Base-by-base conservation (phyloP, 1,140 invertebrate genomes). In the Halictus rubicundus region DNA sequence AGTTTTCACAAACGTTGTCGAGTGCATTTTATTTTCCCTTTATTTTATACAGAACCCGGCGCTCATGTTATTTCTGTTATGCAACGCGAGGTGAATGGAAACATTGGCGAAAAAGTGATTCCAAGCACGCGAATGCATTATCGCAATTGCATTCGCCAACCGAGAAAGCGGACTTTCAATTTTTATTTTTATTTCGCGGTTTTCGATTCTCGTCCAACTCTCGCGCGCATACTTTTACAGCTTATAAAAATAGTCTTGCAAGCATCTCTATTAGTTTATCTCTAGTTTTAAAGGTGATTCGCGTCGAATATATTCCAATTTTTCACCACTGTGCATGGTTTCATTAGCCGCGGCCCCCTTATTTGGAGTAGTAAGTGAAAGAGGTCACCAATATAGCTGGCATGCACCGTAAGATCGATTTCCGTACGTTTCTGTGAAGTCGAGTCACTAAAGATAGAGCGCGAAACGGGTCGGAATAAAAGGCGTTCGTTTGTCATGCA, bases 281-380 rank as follows among this genome's bases (percentile, higher is more conserved):
- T n/a, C n/a, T n/a, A n/a, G n/a, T n/a, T n/a, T 32, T 32, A 4
- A 32, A 32, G 27, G 4, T n/a, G 4, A 32, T 32, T 2, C 27
- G 27, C 4, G 27, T 32, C 27, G 27, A 1, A 49, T 12, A 12
- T 49, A 49, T 16, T 49, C 16, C 14, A 10, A 49, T 49, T 49
- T 16, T 49, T 0, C 4, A 49, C 12, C 16, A 16, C 0, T 16
- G 10, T 49, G 46, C 46, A 16, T 0, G 12, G 3, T 49, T 14
- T 49, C 12, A 49, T 14, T 16, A 16, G 16, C 10, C 0, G 49
- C 0, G 49, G 2, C 1, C 19, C 19, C 49, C 49, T 52, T 52
- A 16, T 72, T 63, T 12, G 25, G 14, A 46, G 39, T 27, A 73
- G 61, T 42, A 12, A 73, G 60, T 52, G 60, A 73, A 63, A 73